These are phyloP conservation scores for Notechis scutatus DNA, from an alignment of 2,113 vertebrate species.

Conservation along the genomic window DNA sequence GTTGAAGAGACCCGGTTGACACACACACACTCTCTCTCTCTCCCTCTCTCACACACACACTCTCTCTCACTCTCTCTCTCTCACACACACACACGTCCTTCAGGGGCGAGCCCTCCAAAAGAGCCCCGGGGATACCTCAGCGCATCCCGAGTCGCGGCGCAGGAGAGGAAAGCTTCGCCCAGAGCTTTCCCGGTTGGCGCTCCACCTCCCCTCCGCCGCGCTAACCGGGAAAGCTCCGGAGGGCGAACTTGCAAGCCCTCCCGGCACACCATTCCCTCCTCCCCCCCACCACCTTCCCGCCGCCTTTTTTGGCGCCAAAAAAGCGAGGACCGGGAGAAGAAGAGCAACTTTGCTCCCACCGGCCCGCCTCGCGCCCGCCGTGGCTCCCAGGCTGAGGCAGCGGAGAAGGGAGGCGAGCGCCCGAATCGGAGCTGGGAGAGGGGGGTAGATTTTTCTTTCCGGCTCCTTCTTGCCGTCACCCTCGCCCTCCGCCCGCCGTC, in stretches of 20 bases:
- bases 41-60: too few species aligned
- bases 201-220: not conserved
- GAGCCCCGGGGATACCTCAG: not conserved
- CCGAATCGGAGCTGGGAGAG: accelerated
- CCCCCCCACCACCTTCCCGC: too few species aligned
- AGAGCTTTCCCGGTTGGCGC: not conserved
- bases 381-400: not conserved
- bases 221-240: not conserved
- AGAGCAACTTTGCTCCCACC: not conserved
- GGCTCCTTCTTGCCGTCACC: too few species aligned
- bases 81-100: too few species aligned
- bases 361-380: not conserved
- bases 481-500: not conserved
- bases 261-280: not conserved
- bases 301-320: not conserved
- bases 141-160: not conserved
- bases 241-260: constrained; percentile 2
- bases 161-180: not conserved
- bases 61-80: too few species aligned
- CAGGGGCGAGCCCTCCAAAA: not conserved
- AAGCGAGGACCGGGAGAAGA: not conserved
- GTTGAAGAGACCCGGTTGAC: not conserved
- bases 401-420: not conserved
- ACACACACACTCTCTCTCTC: too few species aligned
- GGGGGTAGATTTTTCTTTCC: not conserved